Evolutionary conservation across 2,888 invertebrate species (phyloP), one percentile per base, ranked within the genome.

Genomic region (Pandemis cinnamomeana): DNA sequence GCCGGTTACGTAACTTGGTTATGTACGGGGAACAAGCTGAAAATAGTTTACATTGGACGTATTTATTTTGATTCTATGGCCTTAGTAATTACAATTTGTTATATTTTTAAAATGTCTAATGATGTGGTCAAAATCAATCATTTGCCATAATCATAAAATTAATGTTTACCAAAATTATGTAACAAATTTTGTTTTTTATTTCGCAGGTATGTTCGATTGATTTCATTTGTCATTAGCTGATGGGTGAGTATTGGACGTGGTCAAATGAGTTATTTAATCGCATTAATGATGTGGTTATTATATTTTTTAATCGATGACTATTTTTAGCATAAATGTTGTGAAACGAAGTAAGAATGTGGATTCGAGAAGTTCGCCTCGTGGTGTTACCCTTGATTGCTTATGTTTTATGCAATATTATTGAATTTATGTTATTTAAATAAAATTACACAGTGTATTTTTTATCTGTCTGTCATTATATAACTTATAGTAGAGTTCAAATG

Each of bases 151-250:
- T 5, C 5, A 5, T 36, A 48, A 53, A 2, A 11, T 27, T 11
- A 53, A n/a, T 58, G 27, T 15, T 11, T 0, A 46, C 20, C 11
- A 46, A 44, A 63, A 46, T 0, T 36, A 46, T 67, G n/a, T 27
- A 68, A 68, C 62, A 70, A 66, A 70, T 58, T 51, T 36, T 20
- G 3, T 60, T 44, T 66, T 53, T 8, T 67, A 61, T 60, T 51
- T 74, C 70, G 5, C 73, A 74, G 73, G 73, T 74, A 74, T 70
- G 73, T 74, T 60, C 20, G 53, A 44, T 46, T 36, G 61, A 66
- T 67, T 27, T 74, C 5, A 61, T 66, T 46, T 27, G n/a, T 64
- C 15, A 20, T 51, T 60, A 3, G 7, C 4, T 11, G 58, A 6
- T 7, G 64, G 69, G 69, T 66, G 27, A 60, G 73, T 68, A 20